phyloP scores from a whole-genome alignment of 2,113 vertebrate species.

The Trachemys scripta region DNA sequence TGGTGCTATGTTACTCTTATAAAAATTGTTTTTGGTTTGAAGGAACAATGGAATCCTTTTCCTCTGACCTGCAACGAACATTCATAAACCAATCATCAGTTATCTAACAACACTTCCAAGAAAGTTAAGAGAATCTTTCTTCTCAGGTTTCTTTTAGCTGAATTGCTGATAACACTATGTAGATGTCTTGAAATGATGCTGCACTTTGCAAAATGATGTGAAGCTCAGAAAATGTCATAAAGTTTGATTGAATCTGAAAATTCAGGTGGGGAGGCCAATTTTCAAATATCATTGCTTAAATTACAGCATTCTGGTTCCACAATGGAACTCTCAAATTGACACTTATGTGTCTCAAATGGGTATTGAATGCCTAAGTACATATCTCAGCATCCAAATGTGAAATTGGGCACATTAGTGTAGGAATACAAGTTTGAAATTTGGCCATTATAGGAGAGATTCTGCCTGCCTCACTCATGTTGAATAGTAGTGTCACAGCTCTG shows the following conservation, averaged over 20 bases:
- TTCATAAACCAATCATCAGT: background rate
- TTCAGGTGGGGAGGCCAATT: background rate
- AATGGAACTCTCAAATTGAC: background rate
- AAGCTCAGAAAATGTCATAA: background rate
- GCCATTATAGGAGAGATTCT: background rate
- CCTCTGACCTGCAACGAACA: background rate
- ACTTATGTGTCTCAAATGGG: background rate
- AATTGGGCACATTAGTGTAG: background rate
- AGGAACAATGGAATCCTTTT: background rate
- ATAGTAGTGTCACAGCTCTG: background rate
- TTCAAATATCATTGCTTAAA: background rate
- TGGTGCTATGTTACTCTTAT: background rate
- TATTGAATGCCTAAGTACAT: background rate
- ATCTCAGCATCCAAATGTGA: background rate
- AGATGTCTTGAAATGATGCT: background rate
- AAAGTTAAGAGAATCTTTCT: background rate
- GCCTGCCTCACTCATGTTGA: rapidly evolving
- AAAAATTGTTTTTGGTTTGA: background rate
- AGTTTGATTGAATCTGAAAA: background rate
- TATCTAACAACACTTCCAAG: background rate
- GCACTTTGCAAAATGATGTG: background rate
- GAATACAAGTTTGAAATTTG: background rate
- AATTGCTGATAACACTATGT: background rate
- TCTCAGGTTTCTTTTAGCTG: background rate
- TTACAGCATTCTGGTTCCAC: background rate